Conservation (phyloP, 2,888 invertebrate genomes). For the Orthosia cruda region DNA sequence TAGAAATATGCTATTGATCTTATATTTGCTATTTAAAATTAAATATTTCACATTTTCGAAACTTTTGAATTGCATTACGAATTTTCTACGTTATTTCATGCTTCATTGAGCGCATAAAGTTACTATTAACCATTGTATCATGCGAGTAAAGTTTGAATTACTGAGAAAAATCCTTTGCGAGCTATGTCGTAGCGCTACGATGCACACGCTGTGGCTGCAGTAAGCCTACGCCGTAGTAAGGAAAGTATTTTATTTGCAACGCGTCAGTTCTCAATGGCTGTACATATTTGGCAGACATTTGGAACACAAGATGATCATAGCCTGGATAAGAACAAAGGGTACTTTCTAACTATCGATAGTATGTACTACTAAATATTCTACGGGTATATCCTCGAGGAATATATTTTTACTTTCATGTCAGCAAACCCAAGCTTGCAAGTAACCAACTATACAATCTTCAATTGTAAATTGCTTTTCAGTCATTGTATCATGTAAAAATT, state of each 20-base stretch:
- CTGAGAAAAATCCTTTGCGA: not conserved
- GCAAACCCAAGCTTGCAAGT: not conserved
- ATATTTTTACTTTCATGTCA: not conserved
- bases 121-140: not conserved
- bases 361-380: no score
- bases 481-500: not conserved
- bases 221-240: not conserved
- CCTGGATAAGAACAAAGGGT: no score
- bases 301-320: no score
- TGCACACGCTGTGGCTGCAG: slow-evolving; percentile 1
- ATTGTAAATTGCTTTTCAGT: not conserved
- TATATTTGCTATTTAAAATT: slow-evolving; percentile 1
- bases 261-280: no score
- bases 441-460: not conserved
- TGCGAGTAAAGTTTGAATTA: no score
- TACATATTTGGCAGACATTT: no score
- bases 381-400: not conserved
- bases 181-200: not conserved
- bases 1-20: slow-evolving; percentile 20
- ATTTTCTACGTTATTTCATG: slow-evolving; percentile 12
- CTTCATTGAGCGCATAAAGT: not conserved
- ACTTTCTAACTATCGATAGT: no score
- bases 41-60: not conserved
- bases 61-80: not conserved
- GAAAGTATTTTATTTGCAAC: not conserved